These are phyloP conservation scores for Argyrosomus regius DNA, from an alignment of 2,797 vertebrate species.

Conservation along the genomic window DNA sequence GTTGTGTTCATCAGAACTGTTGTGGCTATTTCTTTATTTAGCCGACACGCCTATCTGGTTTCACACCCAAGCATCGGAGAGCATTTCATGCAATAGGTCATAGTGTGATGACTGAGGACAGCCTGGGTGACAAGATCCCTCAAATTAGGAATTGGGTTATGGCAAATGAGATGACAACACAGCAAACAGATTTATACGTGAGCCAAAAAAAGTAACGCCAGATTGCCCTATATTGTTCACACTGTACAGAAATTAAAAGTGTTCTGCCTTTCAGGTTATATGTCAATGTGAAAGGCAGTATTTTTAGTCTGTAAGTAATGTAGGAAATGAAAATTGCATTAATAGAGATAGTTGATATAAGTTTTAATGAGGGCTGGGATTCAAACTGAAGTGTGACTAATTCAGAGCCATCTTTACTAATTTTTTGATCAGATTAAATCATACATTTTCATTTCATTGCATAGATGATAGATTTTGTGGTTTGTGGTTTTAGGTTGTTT, in stretches of 20 bases:
- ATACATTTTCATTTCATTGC: not conserved
- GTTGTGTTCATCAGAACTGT: slow-evolving; percentile 79
- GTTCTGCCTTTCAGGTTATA: not conserved
- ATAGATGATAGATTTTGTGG: not conserved
- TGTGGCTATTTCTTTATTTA: slow-evolving; percentile 82
- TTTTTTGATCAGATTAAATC: not conserved
- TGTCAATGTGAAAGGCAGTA: not conserved
- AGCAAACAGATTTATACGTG: slow-evolving; percentile 13
- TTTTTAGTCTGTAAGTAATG: slow-evolving; percentile 1
- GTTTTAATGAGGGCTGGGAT: not conserved
- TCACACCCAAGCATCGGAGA: slow-evolving; percentile 65
- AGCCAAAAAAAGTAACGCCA: slow-evolving; percentile 10
- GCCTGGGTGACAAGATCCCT: slow-evolving; percentile 66
- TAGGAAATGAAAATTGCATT: not conserved
- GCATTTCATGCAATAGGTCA: slow-evolving; percentile 82
- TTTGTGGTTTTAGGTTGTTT: not conserved
- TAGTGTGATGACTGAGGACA: slow-evolving; percentile 75
- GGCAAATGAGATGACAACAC: slow-evolving; percentile 63
- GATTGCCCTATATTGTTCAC: not conserved
- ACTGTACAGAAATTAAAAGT: not conserved
- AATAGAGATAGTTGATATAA: not conserved
- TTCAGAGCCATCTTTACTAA: not conserved
- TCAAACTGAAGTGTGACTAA: not conserved
- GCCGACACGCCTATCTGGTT: slow-evolving; percentile 76
- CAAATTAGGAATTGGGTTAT: slow-evolving; percentile 65